phyloP scores from a whole-genome alignment of 1,140 invertebrate species.

The Microplitis mediator region DNA sequence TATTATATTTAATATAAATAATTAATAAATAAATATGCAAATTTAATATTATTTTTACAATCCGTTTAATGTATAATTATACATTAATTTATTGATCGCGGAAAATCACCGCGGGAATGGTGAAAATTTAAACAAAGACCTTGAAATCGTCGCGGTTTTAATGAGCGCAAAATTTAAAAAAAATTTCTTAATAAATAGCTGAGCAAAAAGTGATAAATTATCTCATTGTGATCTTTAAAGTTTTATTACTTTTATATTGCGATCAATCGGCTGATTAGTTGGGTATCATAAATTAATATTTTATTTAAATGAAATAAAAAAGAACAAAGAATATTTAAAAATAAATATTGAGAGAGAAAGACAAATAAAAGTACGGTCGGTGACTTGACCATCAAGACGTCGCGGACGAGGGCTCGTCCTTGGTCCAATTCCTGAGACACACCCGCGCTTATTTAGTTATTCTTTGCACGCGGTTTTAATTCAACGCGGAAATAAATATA shows the following conservation, averaged over 20 bases:
- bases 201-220: too few species aligned
- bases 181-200: too few species aligned
- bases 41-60: neutral
- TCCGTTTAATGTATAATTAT: neutral
- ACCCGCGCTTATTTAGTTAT: constrained; percentile 19
- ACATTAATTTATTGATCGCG: neutral
- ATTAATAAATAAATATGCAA: neutral
- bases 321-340: neutral
- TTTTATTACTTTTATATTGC: too few species aligned
- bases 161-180: too few species aligned
- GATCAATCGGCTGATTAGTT: too few species aligned
- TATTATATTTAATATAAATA: neutral
- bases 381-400: constrained; percentile 5
- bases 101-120: neutral
- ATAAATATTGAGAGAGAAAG: neutral
- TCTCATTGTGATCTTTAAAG: too few species aligned
- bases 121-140: too few species aligned
- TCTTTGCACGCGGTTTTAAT: constrained; percentile 19
- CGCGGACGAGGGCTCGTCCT: constrained; percentile 17
- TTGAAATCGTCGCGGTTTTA: too few species aligned
- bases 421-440: constrained; percentile 28
- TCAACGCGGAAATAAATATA: constrained; percentile 20
- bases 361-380: constrained; percentile 8
- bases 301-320: neutral
- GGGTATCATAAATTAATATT: neutral